Conservation (phyloP, 2,797 vertebrate species). For the Crax fasciolata region DNA sequence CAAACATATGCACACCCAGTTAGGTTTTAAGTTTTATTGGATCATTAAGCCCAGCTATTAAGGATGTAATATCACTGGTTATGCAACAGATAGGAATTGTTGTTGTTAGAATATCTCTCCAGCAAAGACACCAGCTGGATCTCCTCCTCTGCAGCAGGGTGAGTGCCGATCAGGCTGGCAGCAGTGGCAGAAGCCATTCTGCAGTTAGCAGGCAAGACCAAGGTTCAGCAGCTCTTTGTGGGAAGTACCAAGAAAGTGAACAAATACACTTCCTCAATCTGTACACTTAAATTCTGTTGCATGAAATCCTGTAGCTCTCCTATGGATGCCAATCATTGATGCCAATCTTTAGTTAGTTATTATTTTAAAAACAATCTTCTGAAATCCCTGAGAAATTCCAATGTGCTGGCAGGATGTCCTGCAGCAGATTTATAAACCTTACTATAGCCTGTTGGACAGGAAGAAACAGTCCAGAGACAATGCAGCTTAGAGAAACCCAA, state of each 20-base stretch:
- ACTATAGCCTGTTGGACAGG: background rate
- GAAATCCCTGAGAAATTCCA: background rate
- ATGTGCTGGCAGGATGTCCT: background rate
- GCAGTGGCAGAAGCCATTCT: background rate
- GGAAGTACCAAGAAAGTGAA: background rate
- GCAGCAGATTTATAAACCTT: background rate
- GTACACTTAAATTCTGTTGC: background rate
- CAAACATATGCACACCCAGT: background rate
- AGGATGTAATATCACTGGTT: background rate
- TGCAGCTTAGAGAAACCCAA: background rate
- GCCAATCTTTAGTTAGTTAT: background rate
- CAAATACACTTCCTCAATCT: background rate
- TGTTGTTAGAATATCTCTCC: background rate
- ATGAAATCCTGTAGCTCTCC: background rate
- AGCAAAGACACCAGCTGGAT: background rate
- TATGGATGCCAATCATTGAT: accelerated
- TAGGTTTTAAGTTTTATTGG: background rate
- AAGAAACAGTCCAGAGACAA: background rate
- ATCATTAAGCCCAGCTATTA: background rate
- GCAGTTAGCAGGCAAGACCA: background rate
- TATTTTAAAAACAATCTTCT: background rate
- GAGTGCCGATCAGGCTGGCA: background rate
- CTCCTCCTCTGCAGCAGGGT: background rate
- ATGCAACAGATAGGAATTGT: background rate
- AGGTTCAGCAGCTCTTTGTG: background rate